Evolutionary conservation across 2,797 vertebrate genomes (phyloP), one percentile per base, ranked within the genome.

Genomic region (Sparus aurata): DNA sequence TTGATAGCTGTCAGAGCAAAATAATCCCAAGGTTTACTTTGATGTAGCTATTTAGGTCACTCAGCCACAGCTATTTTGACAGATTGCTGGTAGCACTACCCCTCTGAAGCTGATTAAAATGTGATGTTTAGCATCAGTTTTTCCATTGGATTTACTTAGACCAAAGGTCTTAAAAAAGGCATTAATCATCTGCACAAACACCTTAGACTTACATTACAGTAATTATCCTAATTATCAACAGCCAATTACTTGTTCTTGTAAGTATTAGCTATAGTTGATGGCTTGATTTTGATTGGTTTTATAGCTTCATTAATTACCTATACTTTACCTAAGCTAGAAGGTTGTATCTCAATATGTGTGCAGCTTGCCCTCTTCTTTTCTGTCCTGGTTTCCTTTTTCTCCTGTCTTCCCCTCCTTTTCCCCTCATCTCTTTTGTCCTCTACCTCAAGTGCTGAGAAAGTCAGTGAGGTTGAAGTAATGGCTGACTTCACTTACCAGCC

Each of bases 391-490:
- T 38, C 1, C 10, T 46, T n/a, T 20, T 46, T 53, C 55, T 11
- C 38, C 4, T n/a, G 11, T 23, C 30, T 18, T 67, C 23, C 12
- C 10, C 59, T 54, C 20, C 4, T 27, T 55, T 23, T 47, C 25
- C 30, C 23, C n/a, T 50, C 2, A 5, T 69, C 30, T 68, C n/a
- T 25, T 74, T 87, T 80, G 66, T 66, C 83, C 83, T 86, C 69
- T 67, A 67, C 11, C 30, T 67, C 49, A 38, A 73, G 58, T 60
- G 23, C 63, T 0, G n/a, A 77, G 52, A 78, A 85, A 81, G 77
- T 86, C 73, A 72, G 72, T 66, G 80, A 77, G 73, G 73, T 72
- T 83, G 84, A 87, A 91, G 73, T 82, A 90, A 90, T 82, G 75
- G 79, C 84, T 60, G 83, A 87, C 81, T 83, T 87, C 75, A 79